Percentiles rank a stretch among this genome's conserved stretches.
Evolutionary conservation across 2,888 invertebrate species (phyloP).

Genomic region (Pegoplata infirma): DNA sequence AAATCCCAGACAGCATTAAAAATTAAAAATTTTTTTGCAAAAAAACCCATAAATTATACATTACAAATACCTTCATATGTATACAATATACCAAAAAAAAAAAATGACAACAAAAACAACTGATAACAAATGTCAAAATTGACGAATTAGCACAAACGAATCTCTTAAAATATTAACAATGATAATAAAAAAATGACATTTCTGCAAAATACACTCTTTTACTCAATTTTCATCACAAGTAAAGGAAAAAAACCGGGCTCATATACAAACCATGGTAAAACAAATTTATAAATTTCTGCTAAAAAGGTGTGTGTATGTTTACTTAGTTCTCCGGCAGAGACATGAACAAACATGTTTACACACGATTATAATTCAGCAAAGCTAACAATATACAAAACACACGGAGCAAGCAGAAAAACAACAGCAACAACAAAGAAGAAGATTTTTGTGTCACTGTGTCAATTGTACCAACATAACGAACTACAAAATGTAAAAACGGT

Average conservation of each 20-base stretch:
- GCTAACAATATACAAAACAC: conserved; percentile 24
- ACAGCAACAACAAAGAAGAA: conserved; percentile 33
- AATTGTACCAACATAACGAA: conserved; percentile 57
- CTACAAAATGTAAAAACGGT: conserved; percentile 28
- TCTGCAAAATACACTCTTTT: conserved; percentile 16
- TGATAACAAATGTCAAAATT: conserved; percentile 54
- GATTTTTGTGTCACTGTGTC: conserved; percentile 67
- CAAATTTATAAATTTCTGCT: conserved; percentile 43
- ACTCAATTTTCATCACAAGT: conserved; percentile 16
- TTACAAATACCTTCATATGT: not conserved
- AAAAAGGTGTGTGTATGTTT: conserved; percentile 67
- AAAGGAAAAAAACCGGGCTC: conserved; percentile 3
- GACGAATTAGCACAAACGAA: conserved; percentile 45
- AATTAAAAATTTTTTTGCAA: too few species aligned
- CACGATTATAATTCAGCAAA: conserved; percentile 50
- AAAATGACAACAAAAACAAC: conserved; percentile 36
- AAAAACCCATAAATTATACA: not conserved
- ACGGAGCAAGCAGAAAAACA: not conserved
- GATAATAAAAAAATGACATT: conserved; percentile 17
- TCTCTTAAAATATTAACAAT: conserved; percentile 51
- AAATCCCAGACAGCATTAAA: too few species aligned
- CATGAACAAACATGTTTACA: conserved; percentile 19
- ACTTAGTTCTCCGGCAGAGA: conserved; percentile 60
- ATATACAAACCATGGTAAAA: not conserved
- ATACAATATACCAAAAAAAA: not conserved